Evolutionary conservation across 2,113 vertebrate genomes (phyloP).

Genomic region (Ancistrus triradiatus): DNA sequence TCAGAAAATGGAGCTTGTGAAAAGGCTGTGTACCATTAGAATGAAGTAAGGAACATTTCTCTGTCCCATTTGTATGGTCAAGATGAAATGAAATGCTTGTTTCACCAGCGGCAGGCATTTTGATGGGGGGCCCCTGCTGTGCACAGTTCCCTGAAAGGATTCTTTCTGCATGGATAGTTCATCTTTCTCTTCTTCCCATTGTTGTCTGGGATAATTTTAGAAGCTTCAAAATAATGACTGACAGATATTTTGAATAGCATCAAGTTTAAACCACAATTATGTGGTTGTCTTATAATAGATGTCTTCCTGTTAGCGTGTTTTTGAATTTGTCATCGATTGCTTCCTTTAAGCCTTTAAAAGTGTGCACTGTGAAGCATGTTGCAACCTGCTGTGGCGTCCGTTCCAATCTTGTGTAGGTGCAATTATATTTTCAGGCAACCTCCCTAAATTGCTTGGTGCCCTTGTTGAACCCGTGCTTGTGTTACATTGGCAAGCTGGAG

Average conservation of each 20-base stretch:
- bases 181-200: background rate
- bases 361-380: background rate
- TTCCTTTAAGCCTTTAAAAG: constrained; percentile 20
- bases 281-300: background rate
- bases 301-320: background rate
- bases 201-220: background rate
- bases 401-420: constrained; percentile 14
- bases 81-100: constrained; percentile 14
- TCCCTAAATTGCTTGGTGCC: constrained; percentile 21
- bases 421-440: constrained; percentile 12
- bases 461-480: constrained; percentile 13
- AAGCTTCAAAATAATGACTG: constrained; percentile 6
- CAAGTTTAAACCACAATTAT: background rate
- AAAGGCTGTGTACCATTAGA: background rate
- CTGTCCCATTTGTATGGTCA: background rate
- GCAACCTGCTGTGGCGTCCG: constrained; percentile 6
- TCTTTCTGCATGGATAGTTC: constrained; percentile 12
- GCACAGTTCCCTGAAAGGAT: constrained; percentile 9
- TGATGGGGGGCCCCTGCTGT: constrained; percentile 11
- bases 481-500: constrained; percentile 15
- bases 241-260: background rate
- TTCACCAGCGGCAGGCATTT: constrained; percentile 22
- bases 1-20: background rate
- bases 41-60: background rate
- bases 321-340: constrained; percentile 1